Conservation (phyloP, 2,888 invertebrate genomes). For the Proisotoma minuta region DNA sequence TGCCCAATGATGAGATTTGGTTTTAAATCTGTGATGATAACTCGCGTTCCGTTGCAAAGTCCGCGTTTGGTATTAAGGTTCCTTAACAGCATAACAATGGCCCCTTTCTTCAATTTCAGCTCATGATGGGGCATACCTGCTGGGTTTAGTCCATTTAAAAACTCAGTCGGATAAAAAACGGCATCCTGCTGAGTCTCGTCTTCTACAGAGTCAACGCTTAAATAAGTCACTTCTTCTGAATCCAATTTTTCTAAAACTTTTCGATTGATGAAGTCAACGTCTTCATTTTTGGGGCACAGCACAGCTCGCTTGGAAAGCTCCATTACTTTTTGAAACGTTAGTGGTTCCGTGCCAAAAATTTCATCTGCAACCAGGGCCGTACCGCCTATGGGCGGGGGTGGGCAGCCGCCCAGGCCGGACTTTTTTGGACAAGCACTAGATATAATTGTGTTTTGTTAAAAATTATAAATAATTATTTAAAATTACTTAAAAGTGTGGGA, state of each 20-base stretch:
- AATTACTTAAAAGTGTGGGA: too few relatives aligned
- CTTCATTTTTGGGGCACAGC: constrained; percentile 17
- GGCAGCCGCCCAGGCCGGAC: too few relatives aligned
- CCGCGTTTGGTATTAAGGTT: too few relatives aligned
- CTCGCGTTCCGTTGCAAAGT: too few relatives aligned
- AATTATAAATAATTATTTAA: too few relatives aligned
- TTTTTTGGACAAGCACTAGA: too few relatives aligned
- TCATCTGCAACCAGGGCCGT: too few relatives aligned
- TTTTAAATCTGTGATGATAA: too few relatives aligned
- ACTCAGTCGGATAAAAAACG: constrained; percentile 24
- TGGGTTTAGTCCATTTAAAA: constrained; percentile 35
- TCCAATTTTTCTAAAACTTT: constrained; percentile 1
- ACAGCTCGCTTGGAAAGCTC: constrained; percentile 8
- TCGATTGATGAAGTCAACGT: constrained; percentile 9
- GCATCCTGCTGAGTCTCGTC: constrained; percentile 9
- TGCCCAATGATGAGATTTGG: too few relatives aligned
- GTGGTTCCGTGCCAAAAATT: constrained; percentile 1
- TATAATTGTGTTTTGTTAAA: too few relatives aligned
- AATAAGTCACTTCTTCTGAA: constrained; percentile 7
- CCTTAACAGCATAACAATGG: too few relatives aligned
- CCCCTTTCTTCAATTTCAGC: constrained; percentile 37
- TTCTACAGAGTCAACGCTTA: constrained; percentile 4
- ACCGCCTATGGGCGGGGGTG: too few relatives aligned
- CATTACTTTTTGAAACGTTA: neutral
- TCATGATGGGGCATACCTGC: constrained; percentile 38